Conservation (phyloP, 2,113 vertebrate species). For the Uria aalge region DNA sequence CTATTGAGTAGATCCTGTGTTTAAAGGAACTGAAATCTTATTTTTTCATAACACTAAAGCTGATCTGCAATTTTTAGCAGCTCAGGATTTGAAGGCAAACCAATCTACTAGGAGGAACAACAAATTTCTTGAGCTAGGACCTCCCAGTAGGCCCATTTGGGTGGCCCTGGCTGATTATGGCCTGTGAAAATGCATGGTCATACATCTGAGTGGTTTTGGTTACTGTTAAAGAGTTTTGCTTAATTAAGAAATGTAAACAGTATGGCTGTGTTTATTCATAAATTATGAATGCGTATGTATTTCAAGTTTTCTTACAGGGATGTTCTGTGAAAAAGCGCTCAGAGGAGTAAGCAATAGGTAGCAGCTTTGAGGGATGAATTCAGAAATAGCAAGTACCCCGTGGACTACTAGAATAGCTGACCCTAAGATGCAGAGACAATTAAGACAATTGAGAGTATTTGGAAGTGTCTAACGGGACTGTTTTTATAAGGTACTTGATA, state of each 20-base stretch:
- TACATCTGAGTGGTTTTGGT: background rate
- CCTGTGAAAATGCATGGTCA: background rate
- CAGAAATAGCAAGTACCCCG: background rate
- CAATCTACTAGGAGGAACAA: background rate
- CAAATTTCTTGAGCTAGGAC: background rate
- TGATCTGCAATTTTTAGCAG: background rate
- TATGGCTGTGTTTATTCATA: slow-evolving; percentile 12
- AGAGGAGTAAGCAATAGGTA: background rate
- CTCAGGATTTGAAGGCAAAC: background rate
- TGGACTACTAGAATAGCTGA: background rate
- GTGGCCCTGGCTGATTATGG: slow-evolving; percentile 2
- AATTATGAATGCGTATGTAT: slow-evolving; percentile 28
- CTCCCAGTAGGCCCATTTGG: background rate
- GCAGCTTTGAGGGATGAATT: background rate
- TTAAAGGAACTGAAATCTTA: background rate
- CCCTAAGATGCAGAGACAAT: background rate
- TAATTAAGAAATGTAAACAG: background rate
- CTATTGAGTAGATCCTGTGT: background rate
- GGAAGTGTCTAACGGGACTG: background rate
- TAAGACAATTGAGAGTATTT: background rate
- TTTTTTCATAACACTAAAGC: background rate
- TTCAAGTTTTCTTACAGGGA: background rate
- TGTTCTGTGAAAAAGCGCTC: background rate
- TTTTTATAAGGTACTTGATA: background rate
- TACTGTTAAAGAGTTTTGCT: background rate